Base-by-base conservation (phyloP, 2,113 vertebrate genomes). In the Catharus fuscescens region DNA sequence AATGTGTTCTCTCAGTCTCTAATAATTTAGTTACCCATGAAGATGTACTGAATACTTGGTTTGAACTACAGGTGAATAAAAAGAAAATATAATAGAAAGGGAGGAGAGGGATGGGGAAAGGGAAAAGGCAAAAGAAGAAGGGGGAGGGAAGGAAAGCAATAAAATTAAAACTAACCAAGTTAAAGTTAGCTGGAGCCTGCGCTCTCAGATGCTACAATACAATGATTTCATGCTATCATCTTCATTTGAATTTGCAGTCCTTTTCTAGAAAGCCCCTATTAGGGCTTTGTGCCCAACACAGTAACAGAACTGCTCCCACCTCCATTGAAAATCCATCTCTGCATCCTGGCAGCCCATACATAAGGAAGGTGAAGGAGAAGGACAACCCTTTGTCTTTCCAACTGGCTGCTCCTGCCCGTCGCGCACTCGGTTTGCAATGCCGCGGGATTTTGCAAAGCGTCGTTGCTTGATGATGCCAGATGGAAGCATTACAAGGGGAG, bases 401-500 rank as follows among this genome's bases (percentile, higher is more conserved):
- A 4, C 23, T 19, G 64, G 86, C 64, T 66, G 54, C 56, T 66
- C 77, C 60, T 79, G 76, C 53, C 84, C 40, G 14, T 59, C 0
- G 4, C 17, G 28, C 0, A 1, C 71, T 9, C 52, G 24, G 47
- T 67, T 54, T 54, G 50, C 28, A 66, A 21, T 12, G 13, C 59
- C 0, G 5, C 15, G 67, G 56, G 65, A 32, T 80, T 94, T 70
- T 57, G 88, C 69, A 88, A 62, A 86, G 76, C 6, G 0, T 17
- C 38, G 36, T 5, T 54, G 29, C 64, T 56, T n/a, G 76, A 66
- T 42, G 47, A 14, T 80, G 90, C 90, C 95, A 95, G 94, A 96
- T 96, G 95, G 92, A 93, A 80, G 88, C 48, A 38, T 73, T 80
- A 83, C 4, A 9, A 90, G 69, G 38, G 80, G 40, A 93, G 80